These are phyloP conservation scores for Diadema setosum DNA, from an alignment of 35 echinoderm and acorn worm species.

Conservation along the genomic window DNA sequence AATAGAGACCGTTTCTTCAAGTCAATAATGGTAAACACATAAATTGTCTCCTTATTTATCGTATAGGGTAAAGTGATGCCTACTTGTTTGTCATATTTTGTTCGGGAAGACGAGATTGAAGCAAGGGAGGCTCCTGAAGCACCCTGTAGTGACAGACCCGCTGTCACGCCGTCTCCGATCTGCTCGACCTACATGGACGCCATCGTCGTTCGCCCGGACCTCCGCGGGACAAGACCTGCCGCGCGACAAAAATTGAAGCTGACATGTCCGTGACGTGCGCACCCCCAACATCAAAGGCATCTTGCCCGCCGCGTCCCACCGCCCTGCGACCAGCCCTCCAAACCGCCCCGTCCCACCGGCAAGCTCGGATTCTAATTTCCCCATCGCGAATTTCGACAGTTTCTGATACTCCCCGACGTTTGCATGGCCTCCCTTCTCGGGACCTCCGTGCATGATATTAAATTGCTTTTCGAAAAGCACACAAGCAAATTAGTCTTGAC, in stretches of 20 bases:
- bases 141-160: background rate
- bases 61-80: too few species aligned
- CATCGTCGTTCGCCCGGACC: background rate
- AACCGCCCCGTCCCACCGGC: background rate
- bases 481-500: conserved; percentile 20
- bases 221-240: conserved; percentile 4
- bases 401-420: background rate
- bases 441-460: conserved; percentile 29
- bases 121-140: too few species aligned
- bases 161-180: background rate
- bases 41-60: too few species aligned
- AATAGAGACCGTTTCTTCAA: too few species aligned
- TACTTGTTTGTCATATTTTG: background rate
- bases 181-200: background rate
- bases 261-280: conserved; percentile 7
- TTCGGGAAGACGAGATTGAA: too few species aligned
- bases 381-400: background rate
- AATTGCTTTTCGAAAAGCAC: conserved; percentile 35
- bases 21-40: too few species aligned
- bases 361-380: background rate
- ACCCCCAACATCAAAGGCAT: conserved; percentile 15
- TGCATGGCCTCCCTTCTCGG: background rate
- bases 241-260: background rate
- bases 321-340: background rate
- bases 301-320: background rate